Conservation (phyloP, 1,140 invertebrate species). For the Atta cephalotes region DNA sequence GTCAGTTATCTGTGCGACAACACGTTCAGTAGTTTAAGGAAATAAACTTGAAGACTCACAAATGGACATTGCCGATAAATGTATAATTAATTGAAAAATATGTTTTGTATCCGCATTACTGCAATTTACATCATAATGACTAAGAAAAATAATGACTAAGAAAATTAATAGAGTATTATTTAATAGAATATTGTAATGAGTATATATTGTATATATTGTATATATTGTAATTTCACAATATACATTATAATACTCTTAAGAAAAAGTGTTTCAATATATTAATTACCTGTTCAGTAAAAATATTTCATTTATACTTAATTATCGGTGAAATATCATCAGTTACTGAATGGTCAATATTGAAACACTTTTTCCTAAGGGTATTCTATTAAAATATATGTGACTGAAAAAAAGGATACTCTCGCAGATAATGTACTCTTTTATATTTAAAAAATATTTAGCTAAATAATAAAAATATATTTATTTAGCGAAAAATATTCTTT, state of each 20-base stretch:
- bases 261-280: too few species aligned
- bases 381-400: neutral
- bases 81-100: neutral
- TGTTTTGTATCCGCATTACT: too few species aligned
- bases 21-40: neutral
- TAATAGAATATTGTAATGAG: neutral
- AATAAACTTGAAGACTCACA: neutral
- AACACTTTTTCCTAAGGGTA: neutral
- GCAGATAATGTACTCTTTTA: neutral
- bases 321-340: too few species aligned
- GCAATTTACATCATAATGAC: too few species aligned
- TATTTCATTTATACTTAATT: too few species aligned
- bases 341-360: too few species aligned
- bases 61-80: neutral
- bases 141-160: too few species aligned
- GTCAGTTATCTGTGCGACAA: conserved; percentile 8
- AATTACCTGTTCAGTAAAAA: too few species aligned
- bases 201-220: neutral
- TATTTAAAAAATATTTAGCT: neutral
- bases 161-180: too few species aligned
- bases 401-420: neutral
- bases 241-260: neutral
- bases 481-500: neutral
- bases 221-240: neutral
- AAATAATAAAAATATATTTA: neutral